Percentiles rank a stretch among this genome's conserved stretches.
phyloP scores from a whole-genome alignment of 2,797 vertebrate genomes.

The Sphaeramia orbicularis region DNA sequence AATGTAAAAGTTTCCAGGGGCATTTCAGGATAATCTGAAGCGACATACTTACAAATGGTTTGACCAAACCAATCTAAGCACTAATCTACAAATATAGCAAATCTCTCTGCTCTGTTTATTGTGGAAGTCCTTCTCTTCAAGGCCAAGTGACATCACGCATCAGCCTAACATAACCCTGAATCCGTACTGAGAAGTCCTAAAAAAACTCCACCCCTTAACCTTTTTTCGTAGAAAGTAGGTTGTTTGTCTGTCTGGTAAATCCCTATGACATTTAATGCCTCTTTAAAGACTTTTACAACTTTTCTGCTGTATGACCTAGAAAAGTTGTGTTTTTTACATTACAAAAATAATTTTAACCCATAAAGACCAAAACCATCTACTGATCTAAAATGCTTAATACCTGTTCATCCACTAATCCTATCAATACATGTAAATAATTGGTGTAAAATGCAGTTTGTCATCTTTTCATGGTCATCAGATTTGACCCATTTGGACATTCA shows the following conservation, averaged over 20 bases:
- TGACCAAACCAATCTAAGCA: conserved; percentile 45
- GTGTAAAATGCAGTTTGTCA: too few relatives aligned
- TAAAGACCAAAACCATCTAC: too few relatives aligned
- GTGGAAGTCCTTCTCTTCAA: conserved; percentile 48
- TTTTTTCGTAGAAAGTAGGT: conserved; percentile 9
- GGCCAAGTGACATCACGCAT: conserved; percentile 55
- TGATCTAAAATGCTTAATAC: too few relatives aligned
- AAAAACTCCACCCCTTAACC: conserved; percentile 32
- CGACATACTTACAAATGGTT: conserved; percentile 44
- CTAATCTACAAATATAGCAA: conserved; percentile 58
- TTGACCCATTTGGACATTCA: too few relatives aligned
- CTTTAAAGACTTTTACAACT: neutral
- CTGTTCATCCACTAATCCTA: too few relatives aligned
- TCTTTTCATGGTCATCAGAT: too few relatives aligned
- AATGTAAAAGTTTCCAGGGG: neutral
- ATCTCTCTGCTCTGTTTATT: conserved; percentile 61
- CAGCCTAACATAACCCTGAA: conserved; percentile 53
- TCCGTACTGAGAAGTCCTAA: conserved; percentile 26
- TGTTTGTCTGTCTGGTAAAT: conserved; percentile 11
- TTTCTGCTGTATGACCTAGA: neutral
- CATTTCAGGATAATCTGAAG: conserved; percentile 31
- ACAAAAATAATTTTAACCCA: too few relatives aligned
- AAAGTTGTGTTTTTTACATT: too few relatives aligned
- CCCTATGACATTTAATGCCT: neutral
- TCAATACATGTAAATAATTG: too few relatives aligned